Percentiles rank a stretch among this genome's conserved stretches.
These are phyloP conservation scores for Apantesis nais DNA, from an alignment of 2,888 invertebrate genomes.

Conservation along the genomic window DNA sequence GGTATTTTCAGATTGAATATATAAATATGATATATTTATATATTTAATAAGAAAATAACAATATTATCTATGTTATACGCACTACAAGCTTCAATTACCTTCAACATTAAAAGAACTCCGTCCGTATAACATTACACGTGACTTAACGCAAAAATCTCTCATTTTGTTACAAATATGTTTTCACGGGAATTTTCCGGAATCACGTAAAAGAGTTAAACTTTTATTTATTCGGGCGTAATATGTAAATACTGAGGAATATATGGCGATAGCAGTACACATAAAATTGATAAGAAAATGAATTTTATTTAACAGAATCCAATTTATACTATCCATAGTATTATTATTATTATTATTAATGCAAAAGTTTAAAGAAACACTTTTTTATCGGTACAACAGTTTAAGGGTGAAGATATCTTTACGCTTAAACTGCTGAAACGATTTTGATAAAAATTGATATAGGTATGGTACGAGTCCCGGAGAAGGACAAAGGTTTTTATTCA, in stretches of 20 bases:
- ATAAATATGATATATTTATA: too few species aligned
- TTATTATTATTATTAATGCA: too few species aligned
- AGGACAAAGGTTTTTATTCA: too few species aligned
- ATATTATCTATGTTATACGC: not conserved
- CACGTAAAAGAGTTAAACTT: conserved; percentile 4
- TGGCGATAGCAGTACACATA: not conserved
- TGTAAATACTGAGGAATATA: not conserved
- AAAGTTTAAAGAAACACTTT: too few species aligned
- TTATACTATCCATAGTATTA: too few species aligned
- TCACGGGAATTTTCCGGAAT: not conserved
- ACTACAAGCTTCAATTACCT: not conserved
- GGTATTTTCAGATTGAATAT: too few species aligned
- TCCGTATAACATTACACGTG: not conserved
- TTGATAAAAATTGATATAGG: too few species aligned
- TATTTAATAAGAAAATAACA: too few species aligned
- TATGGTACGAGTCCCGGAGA: too few species aligned
- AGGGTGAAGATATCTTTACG: too few species aligned
- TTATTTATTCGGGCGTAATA: conserved; percentile 2
- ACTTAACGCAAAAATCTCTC: conserved; percentile 2
- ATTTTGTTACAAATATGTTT: conserved; percentile 10
- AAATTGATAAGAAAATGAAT: not conserved
- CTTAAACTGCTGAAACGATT: too few species aligned
- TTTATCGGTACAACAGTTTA: too few species aligned
- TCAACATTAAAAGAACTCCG: conserved; percentile 1
- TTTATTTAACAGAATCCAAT: conserved; percentile 4